A percentile compares a stretch with the other conserved stretches of the same genome.
Conservation (phyloP, 2,888 invertebrate species). For the Amblyjoppa fuscipennis region DNA sequence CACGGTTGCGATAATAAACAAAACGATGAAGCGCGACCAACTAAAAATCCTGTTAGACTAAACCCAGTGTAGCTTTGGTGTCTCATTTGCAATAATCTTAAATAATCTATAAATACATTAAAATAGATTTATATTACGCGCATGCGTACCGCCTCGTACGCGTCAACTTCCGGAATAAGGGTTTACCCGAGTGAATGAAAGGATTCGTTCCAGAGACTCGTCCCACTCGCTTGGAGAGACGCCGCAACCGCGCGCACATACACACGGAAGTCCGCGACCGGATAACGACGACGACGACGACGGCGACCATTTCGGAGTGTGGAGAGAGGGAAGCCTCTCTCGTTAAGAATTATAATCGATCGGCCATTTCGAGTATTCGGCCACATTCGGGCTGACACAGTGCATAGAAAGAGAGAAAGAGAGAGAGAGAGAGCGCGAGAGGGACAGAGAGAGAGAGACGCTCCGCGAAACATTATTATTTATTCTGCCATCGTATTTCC, state of each 20-base stretch:
- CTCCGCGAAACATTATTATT: background rate
- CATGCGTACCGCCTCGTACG: constrained; percentile 52
- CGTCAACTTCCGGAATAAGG: constrained; percentile 70
- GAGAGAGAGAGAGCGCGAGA: too few relatives aligned
- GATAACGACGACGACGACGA: background rate
- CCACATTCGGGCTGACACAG: constrained; percentile 35
- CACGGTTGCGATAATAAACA: background rate
- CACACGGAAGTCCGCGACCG: constrained; percentile 15
- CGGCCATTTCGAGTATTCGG: constrained; percentile 45
- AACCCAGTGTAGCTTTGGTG: background rate
- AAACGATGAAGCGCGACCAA: background rate
- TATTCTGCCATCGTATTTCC: constrained; percentile 5
- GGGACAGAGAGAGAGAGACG: background rate
- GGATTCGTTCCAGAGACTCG: constrained; percentile 71
- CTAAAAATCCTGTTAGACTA: background rate
- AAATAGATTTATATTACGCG: constrained; percentile 47
- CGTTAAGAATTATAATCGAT: constrained; percentile 73
- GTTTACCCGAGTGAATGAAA: constrained; percentile 74
- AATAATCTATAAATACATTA: constrained; percentile 6
- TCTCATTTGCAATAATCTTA: background rate
- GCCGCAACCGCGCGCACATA: constrained; percentile 20
- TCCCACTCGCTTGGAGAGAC: background rate
- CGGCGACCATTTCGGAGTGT: background rate
- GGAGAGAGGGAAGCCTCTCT: constrained; percentile 10
- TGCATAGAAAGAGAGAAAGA: background rate